phyloP scores from a whole-genome alignment of 1,140 invertebrate species.

The Ridgeia piscesae region DNA sequence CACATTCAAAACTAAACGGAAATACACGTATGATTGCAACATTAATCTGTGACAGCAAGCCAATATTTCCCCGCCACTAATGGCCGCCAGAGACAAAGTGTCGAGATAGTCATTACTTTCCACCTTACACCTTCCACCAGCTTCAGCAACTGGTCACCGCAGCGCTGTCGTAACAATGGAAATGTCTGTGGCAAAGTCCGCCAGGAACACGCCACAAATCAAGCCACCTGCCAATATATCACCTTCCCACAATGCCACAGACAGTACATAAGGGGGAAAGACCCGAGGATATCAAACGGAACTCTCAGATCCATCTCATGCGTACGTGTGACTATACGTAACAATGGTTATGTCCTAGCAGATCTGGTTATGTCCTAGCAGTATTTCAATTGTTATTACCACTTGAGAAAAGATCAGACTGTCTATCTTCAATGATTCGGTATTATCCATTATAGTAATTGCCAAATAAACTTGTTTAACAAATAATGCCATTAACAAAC shows the following conservation, averaged over 20 bases:
- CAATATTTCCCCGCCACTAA: background rate
- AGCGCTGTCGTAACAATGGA: background rate
- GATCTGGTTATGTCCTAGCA: no score
- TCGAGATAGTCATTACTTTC: background rate
- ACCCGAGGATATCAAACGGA: no score
- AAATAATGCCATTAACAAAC: no score
- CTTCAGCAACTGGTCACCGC: background rate
- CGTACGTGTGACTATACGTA: no score
- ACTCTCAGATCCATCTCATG: no score
- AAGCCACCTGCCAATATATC: background rate
- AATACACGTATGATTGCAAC: background rate
- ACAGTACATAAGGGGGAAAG: no score
- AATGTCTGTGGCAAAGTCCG: background rate
- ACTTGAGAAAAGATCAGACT: no score
- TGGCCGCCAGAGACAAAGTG: background rate
- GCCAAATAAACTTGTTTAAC: no score
- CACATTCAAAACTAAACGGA: background rate
- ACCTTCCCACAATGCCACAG: background rate
- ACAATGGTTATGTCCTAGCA: no score
- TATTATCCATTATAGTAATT: no score
- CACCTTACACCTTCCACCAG: background rate
- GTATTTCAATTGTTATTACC: no score
- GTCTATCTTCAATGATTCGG: no score
- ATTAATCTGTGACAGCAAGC: background rate
- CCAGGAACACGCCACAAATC: background rate